Conservation (phyloP, 2,113 vertebrate species). For the Poeciliopsis prolifica region DNA sequence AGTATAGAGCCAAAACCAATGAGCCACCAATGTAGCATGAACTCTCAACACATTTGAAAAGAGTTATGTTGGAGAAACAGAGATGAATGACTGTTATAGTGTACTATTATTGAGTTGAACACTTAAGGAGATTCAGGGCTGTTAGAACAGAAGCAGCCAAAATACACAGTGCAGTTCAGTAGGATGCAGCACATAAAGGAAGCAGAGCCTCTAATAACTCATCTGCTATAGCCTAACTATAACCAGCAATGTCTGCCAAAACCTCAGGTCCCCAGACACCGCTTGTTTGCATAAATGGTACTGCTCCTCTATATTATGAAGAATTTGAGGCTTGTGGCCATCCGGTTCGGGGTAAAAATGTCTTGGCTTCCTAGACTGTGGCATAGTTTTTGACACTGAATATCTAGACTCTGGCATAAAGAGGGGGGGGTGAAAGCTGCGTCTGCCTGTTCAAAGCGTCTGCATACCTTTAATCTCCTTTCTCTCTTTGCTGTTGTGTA, state of each 20-base stretch:
- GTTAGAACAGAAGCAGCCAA: slow-evolving; percentile 26
- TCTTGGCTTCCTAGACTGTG: slow-evolving; percentile 21
- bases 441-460: slow-evolving; percentile 32
- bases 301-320: slow-evolving; percentile 36
- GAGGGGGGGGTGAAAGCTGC: not conserved
- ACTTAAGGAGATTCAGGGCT: slow-evolving; percentile 21
- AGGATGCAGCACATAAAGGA: slow-evolving; percentile 49
- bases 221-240: slow-evolving; percentile 31
- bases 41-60: slow-evolving; percentile 43
- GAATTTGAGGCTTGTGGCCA: slow-evolving; percentile 39
- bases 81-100: slow-evolving; percentile 32
- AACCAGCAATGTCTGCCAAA: slow-evolving; percentile 41
- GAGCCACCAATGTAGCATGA: slow-evolving; percentile 65
- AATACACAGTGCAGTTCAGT: slow-evolving; percentile 30
- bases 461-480: slow-evolving; percentile 36
- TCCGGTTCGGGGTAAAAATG: slow-evolving; percentile 21
- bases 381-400: slow-evolving; percentile 40
- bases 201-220: slow-evolving; percentile 41
- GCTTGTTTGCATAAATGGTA: slow-evolving; percentile 59
- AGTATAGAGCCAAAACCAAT: slow-evolving; percentile 50
- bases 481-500: slow-evolving; percentile 46
- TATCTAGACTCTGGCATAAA: slow-evolving; percentile 24
- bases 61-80: slow-evolving; percentile 41
- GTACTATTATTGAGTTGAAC: slow-evolving; percentile 38
- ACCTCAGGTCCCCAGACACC: slow-evolving; percentile 48